Evolutionary conservation across 2,797 vertebrate species (phyloP).

Genomic region (Paramormyrops hopkinsi): DNA sequence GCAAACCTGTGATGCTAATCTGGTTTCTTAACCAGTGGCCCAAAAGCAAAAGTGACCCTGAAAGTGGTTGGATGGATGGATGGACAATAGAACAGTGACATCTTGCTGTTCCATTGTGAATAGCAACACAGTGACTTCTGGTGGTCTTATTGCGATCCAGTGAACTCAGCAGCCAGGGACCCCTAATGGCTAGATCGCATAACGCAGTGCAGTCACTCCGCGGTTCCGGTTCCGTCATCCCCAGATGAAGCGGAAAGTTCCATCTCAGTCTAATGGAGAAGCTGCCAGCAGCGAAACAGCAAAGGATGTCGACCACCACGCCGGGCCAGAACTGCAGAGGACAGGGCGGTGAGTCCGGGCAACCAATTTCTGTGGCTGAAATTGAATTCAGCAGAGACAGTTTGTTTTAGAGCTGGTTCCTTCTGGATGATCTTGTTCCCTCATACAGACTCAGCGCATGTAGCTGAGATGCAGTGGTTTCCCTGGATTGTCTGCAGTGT

Average conservation of each 20-base stretch:
- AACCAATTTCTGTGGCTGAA: not conserved
- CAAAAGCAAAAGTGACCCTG: not conserved
- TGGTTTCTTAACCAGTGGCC: not conserved
- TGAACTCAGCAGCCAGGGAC: not conserved
- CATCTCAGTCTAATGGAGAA: conserved; percentile 76
- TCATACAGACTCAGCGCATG: not conserved
- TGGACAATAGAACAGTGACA: not conserved
- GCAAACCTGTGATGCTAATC: not conserved
- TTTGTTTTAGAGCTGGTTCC: not conserved
- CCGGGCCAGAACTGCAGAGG: conserved; percentile 82
- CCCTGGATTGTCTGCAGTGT: not conserved
- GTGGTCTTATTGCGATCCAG: not conserved
- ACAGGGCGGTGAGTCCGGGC: conserved; percentile 74
- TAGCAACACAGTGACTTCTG: not conserved
- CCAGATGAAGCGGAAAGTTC: conserved; percentile 84
- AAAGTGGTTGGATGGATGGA: not conserved
- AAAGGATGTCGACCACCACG: conserved; percentile 71
- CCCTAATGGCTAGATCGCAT: not conserved
- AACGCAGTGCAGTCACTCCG: not conserved
- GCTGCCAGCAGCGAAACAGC: conserved; percentile 62
- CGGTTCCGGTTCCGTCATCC: not conserved
- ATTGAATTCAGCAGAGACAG: not conserved
- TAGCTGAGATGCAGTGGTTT: too few relatives aligned
- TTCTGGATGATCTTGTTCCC: not conserved
- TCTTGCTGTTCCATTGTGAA: not conserved